phyloP scores from a whole-genome alignment of 2,113 vertebrate genomes.

The Syrrhaptes paradoxus region DNA sequence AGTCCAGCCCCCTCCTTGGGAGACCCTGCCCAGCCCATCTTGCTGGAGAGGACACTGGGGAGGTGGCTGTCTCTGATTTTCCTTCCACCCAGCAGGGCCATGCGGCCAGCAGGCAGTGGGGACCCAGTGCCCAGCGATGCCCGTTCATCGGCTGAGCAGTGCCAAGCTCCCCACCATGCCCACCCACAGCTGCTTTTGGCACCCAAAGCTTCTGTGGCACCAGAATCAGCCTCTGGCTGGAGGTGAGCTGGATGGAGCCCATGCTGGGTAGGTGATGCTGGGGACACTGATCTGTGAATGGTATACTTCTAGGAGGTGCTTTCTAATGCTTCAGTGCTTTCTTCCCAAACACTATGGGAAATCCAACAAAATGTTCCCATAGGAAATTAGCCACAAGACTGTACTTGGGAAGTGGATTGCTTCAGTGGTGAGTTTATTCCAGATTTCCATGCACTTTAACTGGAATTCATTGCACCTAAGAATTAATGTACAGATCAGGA shows the following conservation, averaged over 20 bases:
- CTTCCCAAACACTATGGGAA: background rate
- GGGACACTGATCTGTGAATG: background rate
- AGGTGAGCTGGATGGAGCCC: background rate
- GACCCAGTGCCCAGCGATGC: background rate
- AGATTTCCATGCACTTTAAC: background rate
- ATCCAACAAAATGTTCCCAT: background rate
- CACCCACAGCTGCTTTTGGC: background rate
- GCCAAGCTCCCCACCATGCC: background rate
- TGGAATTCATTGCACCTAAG: background rate
- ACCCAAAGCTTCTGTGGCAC: background rate
- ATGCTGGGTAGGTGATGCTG: background rate
- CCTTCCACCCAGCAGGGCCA: background rate
- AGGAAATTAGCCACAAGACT: background rate
- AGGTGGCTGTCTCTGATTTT: background rate
- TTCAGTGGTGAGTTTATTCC: background rate
- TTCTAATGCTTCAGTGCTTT: background rate
- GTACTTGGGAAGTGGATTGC: background rate
- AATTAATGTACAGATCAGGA: background rate
- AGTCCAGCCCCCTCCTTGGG: background rate
- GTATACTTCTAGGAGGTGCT: background rate
- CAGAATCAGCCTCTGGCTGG: background rate
- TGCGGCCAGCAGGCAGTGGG: background rate
- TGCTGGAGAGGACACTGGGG: background rate
- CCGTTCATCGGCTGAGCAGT: rapidly evolving
- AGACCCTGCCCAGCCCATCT: background rate